Evolutionary conservation across 2,888 invertebrate species (phyloP).

Genomic region (Stenichneumon culpator): DNA sequence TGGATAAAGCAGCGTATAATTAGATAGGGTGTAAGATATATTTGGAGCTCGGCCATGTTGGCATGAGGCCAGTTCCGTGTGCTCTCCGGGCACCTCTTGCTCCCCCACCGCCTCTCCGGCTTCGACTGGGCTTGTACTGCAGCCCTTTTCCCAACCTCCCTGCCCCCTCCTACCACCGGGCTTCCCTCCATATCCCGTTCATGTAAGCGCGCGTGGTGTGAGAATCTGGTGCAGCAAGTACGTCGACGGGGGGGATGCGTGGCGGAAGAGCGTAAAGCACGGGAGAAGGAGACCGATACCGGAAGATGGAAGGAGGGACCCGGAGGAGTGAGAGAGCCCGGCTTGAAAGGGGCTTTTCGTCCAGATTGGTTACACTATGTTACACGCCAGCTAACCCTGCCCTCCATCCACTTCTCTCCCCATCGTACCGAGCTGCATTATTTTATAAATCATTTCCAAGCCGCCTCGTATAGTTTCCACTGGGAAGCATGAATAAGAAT

Average conservation of each 20-base stretch:
- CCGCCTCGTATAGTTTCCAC: slow-evolving; percentile 54
- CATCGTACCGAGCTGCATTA: slow-evolving; percentile 43
- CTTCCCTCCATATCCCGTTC: slow-evolving; percentile 26
- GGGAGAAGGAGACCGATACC: slow-evolving; percentile 50
- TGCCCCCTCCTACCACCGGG: background rate
- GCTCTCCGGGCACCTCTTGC: slow-evolving; percentile 57
- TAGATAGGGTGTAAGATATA: slow-evolving; percentile 85
- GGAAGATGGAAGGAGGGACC: slow-evolving; percentile 18
- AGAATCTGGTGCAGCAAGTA: slow-evolving; percentile 58
- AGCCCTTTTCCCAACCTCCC: slow-evolving; percentile 51
- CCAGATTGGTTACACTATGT: slow-evolving; percentile 74
- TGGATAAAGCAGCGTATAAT: slow-evolving; percentile 85
- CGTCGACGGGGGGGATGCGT: slow-evolving; percentile 42
- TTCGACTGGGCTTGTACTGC: slow-evolving; percentile 57
- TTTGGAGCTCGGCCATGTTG: slow-evolving; percentile 84
- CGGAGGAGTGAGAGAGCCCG: slow-evolving; percentile 27
- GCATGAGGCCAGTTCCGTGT: slow-evolving; percentile 79
- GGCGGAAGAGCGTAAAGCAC: slow-evolving; percentile 42
- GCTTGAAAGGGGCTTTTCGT: slow-evolving; percentile 61
- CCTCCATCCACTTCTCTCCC: slow-evolving; percentile 6
- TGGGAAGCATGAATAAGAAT: slow-evolving; percentile 61
- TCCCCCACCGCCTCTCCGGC: slow-evolving; percentile 33
- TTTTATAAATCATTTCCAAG: slow-evolving; percentile 66
- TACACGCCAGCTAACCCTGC: slow-evolving; percentile 59
- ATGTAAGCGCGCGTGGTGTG: slow-evolving; percentile 57